These are phyloP conservation scores for human DNA, from an alignment of 2,113 vertebrate genomes.

Conservation along the genomic window DNA sequence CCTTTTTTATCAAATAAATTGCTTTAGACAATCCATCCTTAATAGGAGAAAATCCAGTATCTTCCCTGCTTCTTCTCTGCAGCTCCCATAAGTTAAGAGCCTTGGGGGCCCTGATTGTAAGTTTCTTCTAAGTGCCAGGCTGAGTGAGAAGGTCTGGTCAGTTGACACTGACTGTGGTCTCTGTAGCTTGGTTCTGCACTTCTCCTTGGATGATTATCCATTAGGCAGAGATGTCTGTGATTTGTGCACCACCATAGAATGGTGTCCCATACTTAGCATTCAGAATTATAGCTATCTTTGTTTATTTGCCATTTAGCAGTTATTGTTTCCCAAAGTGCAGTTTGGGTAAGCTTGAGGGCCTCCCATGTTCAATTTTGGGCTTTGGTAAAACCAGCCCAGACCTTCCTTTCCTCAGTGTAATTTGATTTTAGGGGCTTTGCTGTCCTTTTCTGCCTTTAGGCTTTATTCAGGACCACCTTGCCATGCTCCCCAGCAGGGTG, in stretches of 20 bases:
- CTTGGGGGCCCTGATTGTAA: background rate
- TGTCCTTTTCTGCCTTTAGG: background rate
- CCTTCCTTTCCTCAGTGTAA: background rate
- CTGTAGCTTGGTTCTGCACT: background rate
- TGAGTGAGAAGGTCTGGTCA: background rate
- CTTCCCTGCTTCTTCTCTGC: background rate
- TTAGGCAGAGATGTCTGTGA: background rate
- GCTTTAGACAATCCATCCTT: background rate
- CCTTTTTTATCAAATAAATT: background rate
- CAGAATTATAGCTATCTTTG: background rate
- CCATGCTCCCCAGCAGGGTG: background rate
- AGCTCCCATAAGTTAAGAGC: background rate
- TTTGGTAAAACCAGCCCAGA: background rate
- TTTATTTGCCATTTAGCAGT: background rate
- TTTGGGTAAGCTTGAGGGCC: background rate
- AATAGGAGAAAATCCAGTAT: background rate
- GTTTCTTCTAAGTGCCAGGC: background rate
- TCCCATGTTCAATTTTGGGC: background rate
- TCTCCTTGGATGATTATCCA: background rate
- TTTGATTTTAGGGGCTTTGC: slow-evolving; percentile 9
- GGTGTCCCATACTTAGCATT: background rate
- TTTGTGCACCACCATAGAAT: background rate
- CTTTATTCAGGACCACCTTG: background rate
- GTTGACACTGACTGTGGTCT: background rate
- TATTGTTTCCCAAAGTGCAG: background rate